Conservation (phyloP, 1,140 invertebrate genomes). For the Drosophila yakuba region DNA sequence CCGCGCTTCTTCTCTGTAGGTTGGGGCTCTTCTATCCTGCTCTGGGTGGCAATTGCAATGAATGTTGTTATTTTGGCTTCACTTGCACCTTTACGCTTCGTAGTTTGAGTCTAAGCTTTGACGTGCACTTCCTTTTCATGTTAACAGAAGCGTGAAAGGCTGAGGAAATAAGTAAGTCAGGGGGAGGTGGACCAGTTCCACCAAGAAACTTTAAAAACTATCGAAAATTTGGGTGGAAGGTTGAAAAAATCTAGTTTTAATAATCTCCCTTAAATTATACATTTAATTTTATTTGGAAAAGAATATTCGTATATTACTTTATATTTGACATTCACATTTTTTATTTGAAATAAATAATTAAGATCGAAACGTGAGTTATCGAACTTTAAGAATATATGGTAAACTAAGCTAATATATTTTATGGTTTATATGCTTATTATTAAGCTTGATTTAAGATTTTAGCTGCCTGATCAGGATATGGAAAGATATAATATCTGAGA, state of each 20-base stretch:
- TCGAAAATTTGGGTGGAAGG: constrained; percentile 1
- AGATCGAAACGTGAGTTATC: no score
- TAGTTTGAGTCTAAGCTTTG: constrained; percentile 83
- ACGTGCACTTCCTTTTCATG: constrained; percentile 83
- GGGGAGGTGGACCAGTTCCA: constrained; percentile 12
- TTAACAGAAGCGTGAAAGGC: constrained; percentile 68
- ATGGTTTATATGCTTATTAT: no score
- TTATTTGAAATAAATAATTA: no score
- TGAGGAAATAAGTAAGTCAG: constrained; percentile 47
- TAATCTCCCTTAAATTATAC: no score
- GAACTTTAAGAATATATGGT: no score
- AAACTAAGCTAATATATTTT: no score
- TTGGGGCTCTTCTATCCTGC: constrained; percentile 9
- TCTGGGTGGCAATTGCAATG: constrained; percentile 75
- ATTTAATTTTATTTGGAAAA: no score
- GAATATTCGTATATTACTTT: no score
- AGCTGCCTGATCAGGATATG: background rate
- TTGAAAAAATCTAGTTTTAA: background rate
- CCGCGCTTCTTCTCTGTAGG: constrained; percentile 5
- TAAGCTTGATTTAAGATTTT: no score
- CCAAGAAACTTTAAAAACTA: background rate
- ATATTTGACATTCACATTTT: no score
- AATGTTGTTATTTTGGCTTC: constrained; percentile 80
- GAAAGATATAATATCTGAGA: background rate
- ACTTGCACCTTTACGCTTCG: constrained; percentile 82